phyloP scores from a whole-genome alignment of 2,113 vertebrate species.

The Crotalus horridus region DNA sequence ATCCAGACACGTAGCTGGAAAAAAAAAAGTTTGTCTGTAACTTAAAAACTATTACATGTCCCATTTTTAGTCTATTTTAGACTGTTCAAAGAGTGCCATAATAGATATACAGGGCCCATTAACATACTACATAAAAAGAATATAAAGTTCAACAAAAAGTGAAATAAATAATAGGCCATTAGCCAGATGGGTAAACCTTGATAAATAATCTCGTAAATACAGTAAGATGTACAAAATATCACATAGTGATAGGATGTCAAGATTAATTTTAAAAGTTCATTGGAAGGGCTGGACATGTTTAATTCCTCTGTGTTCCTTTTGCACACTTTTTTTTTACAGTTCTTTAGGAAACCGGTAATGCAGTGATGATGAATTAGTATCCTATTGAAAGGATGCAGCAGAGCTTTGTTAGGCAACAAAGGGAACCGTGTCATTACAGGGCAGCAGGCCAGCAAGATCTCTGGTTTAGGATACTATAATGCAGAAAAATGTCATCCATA shows the following conservation, averaged over 20 bases:
- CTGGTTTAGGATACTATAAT: constrained; percentile 76
- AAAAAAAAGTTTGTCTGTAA: constrained; percentile 60
- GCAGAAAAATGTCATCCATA: constrained; percentile 76
- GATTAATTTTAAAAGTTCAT: constrained; percentile 82
- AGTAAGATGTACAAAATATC: constrained; percentile 96
- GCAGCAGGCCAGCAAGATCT: constrained; percentile 75
- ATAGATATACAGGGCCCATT: constrained; percentile 78
- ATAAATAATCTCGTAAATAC: constrained; percentile 91
- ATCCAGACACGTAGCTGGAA: constrained; percentile 60
- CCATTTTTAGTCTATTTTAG: constrained; percentile 76
- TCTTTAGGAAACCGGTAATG: constrained; percentile 76
- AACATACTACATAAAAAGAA: constrained; percentile 78
- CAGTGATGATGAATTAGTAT: constrained; percentile 75
- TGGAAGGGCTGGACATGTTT: constrained; percentile 52
- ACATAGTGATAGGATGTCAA: constrained; percentile 94
- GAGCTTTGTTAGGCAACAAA: constrained; percentile 78
- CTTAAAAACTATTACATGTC: constrained; percentile 70
- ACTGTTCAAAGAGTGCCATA: constrained; percentile 75
- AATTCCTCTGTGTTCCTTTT: constrained; percentile 74
- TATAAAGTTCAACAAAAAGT: constrained; percentile 83
- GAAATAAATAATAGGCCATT: constrained; percentile 91
- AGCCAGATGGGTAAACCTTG: constrained; percentile 85
- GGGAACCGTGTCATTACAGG: constrained; percentile 72
- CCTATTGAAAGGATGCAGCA: constrained; percentile 75
- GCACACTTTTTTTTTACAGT: constrained; percentile 71